Percentiles rank a stretch among this genome's conserved stretches.
Conservation (phyloP, 2,888 invertebrate genomes). For the Tineola bisselliella region DNA sequence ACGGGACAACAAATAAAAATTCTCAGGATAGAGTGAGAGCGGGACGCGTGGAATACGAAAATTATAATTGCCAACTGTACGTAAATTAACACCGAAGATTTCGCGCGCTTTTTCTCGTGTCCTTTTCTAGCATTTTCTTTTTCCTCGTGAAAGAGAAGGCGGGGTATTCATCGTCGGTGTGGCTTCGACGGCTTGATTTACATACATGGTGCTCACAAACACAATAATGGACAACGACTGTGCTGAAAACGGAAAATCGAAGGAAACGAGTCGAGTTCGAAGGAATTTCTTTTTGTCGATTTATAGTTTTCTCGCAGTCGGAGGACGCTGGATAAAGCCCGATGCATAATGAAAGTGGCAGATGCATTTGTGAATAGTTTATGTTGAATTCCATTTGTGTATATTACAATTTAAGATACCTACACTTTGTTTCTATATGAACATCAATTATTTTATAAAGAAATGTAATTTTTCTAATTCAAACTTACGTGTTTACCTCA, state of each 20-base stretch:
- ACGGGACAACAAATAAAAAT: constrained; percentile 53
- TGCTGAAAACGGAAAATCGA: constrained; percentile 45
- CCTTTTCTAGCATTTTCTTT: not conserved
- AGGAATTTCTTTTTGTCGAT: constrained; percentile 39
- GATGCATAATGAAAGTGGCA: constrained; percentile 6
- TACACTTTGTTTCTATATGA: too few species aligned
- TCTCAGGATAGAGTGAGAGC: constrained; percentile 50
- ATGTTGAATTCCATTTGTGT: not conserved
- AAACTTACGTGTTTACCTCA: too few species aligned
- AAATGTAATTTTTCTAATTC: too few species aligned
- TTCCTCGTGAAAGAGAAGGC: constrained; percentile 17
- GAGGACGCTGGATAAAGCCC: constrained; percentile 2
- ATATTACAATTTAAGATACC: not conserved
- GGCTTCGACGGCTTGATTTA: constrained; percentile 45
- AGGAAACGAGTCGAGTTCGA: constrained; percentile 40
- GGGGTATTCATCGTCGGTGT: constrained; percentile 21
- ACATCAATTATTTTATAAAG: too few species aligned
- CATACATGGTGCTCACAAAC: constrained; percentile 58
- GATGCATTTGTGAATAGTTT: constrained; percentile 10
- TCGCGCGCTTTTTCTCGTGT: constrained; percentile 29
- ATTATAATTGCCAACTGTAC: constrained; percentile 67
- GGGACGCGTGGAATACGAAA: constrained; percentile 48
- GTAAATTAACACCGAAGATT: constrained; percentile 65
- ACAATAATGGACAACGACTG: constrained; percentile 51
- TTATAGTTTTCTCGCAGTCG: constrained; percentile 17